Percentiles rank a stretch among this genome's conserved stretches.
Conservation (phyloP, 2,113 vertebrate genomes). For the Eublepharis macularius region DNA sequence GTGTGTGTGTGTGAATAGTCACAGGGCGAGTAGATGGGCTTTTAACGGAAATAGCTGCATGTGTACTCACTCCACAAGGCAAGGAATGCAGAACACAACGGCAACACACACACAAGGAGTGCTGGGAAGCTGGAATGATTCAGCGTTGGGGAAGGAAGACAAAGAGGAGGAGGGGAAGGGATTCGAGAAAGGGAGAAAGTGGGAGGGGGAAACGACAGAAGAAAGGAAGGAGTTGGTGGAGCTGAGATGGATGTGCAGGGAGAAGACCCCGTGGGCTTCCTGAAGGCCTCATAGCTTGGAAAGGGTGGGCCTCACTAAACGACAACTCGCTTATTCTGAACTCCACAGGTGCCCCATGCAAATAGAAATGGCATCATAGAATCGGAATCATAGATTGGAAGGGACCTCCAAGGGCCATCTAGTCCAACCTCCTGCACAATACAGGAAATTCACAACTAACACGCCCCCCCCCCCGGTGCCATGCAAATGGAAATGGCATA, state of each 20-base stretch:
- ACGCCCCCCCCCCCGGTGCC: too few relatives aligned
- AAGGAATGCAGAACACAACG: neutral
- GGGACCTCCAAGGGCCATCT: too few relatives aligned
- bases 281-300: too few relatives aligned
- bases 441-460: too few relatives aligned
- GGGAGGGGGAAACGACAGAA: neutral
- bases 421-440: too few relatives aligned
- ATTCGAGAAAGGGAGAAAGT: neutral
- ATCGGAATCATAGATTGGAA: too few relatives aligned
- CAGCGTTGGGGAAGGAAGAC: neutral
- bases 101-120: neutral
- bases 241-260: neutral
- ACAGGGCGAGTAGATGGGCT: neutral
- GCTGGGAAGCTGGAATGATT: neutral
- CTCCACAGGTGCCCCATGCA: too few relatives aligned
- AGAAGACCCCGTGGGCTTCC: neutral
- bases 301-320: too few relatives aligned
- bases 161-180: neutral
- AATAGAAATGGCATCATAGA: too few relatives aligned
- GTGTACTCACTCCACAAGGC: neutral
- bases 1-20: neutral
- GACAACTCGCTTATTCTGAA: too few relatives aligned
- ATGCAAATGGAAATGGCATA: too few relatives aligned
- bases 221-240: neutral
- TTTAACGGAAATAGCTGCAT: neutral